Conservation (phyloP, 2,797 vertebrate genomes). For the Acipenser oxyrinchus region DNA sequence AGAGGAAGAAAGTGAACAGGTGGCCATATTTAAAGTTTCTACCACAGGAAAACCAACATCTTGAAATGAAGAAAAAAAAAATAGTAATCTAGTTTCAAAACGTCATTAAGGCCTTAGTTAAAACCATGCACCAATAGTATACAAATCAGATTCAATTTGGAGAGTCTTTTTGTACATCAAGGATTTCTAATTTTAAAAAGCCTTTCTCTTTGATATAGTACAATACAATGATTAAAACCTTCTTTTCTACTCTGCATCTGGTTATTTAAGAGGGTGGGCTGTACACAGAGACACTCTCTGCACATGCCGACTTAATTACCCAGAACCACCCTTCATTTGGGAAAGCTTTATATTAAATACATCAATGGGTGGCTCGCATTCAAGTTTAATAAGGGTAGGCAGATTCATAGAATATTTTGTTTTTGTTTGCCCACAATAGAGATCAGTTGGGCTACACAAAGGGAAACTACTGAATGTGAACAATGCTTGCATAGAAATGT, state of each 20-base stretch:
- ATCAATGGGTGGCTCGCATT: constrained; percentile 20
- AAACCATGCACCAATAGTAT: no score
- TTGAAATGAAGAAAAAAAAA: neutral
- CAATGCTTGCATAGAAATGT: constrained; percentile 6
- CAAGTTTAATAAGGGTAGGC: constrained; percentile 23
- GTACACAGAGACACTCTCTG: constrained; percentile 15
- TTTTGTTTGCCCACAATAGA: constrained; percentile 19
- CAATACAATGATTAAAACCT: constrained; percentile 22
- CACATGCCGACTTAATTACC: constrained; percentile 28
- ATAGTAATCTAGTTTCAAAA: neutral
- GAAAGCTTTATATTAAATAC: constrained; percentile 13
- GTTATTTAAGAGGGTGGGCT: constrained; percentile 15
- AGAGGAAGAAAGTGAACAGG: neutral
- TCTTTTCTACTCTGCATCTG: constrained; percentile 15
- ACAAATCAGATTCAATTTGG: no score
- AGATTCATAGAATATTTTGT: constrained; percentile 18
- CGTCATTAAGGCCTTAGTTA: no score
- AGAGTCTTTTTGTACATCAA: constrained; percentile 4
- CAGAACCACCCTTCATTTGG: constrained; percentile 10
- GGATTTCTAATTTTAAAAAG: constrained; percentile 22
- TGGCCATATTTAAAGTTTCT: neutral
- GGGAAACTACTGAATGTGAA: constrained; percentile 30
- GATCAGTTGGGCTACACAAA: constrained; percentile 28
- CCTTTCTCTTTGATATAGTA: neutral
- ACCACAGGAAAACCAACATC: neutral